A percentile compares a stretch with the other conserved stretches of the same genome.
Conservation (phyloP, 2,797 vertebrate species). For the Hypotaenidia okinawae region DNA sequence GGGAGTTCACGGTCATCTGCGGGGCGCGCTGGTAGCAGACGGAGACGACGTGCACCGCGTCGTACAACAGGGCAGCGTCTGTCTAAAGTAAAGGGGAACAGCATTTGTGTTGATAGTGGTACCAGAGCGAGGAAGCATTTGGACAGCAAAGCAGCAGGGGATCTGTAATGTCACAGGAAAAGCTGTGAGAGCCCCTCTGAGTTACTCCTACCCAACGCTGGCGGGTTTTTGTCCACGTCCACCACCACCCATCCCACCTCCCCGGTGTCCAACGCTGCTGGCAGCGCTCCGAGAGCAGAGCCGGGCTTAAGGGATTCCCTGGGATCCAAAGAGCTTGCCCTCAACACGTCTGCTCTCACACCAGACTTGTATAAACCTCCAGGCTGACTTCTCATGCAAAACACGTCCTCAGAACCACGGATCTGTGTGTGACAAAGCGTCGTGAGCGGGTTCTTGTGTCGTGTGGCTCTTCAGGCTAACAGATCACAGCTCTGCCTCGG, state of each 20-base stretch:
- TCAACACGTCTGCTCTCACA: fast-evolving
- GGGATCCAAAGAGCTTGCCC: background rate
- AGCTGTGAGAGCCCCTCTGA: background rate
- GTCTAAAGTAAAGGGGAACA: conserved; percentile 91
- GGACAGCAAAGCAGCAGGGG: background rate
- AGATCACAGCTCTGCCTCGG: background rate
- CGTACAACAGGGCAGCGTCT: conserved; percentile 96
- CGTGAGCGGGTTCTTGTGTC: background rate
- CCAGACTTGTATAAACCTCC: background rate
- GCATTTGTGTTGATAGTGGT: conserved; percentile 73
- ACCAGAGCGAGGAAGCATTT: background rate
- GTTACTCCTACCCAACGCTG: background rate
- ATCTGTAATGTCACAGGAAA: fast-evolving
- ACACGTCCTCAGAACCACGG: fast-evolving
- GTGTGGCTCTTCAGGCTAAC: fast-evolving
- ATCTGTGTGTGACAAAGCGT: background rate
- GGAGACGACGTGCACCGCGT: conserved; percentile 98
- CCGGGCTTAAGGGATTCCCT: background rate
- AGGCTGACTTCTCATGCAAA: background rate
- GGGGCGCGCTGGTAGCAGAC: conserved; percentile 97
- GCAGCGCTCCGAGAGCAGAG: fast-evolving
- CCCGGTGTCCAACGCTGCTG: background rate
- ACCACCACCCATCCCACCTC: fast-evolving
- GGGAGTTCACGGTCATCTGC: conserved; percentile 98
- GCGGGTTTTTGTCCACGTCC: background rate